These are phyloP conservation scores for Progne subis DNA, from an alignment of 2,113 vertebrate species.

Conservation along the genomic window DNA sequence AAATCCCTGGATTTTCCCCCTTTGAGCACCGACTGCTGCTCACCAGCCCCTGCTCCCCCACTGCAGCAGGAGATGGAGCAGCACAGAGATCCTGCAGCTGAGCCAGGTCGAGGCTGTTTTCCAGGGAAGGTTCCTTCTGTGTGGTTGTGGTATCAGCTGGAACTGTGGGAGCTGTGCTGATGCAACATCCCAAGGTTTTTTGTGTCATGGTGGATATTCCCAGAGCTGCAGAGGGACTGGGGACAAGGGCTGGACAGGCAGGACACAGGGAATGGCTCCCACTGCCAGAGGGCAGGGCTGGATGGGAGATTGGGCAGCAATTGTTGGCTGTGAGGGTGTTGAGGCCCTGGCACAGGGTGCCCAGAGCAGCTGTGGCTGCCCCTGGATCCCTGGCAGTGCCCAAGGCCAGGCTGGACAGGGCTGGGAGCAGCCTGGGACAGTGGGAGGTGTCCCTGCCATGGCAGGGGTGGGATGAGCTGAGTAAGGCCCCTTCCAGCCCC, in stretches of 20 bases:
- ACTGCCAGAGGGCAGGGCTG: too few relatives aligned
- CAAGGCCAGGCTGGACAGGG: too few relatives aligned
- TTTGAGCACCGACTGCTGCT: fast-evolving
- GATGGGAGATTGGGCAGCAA: too few relatives aligned
- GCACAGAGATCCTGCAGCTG: background rate
- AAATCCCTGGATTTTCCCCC: background rate
- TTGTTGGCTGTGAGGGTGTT: too few relatives aligned
- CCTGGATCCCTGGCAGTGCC: too few relatives aligned
- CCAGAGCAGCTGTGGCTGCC: too few relatives aligned
- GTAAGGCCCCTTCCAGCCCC: background rate
- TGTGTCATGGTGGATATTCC: background rate
- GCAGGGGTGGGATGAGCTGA: background rate
- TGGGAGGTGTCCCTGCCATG: background rate
- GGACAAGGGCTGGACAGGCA: background rate
- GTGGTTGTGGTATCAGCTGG: background rate
- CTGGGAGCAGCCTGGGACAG: fast-evolving
- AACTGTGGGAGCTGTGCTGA: background rate
- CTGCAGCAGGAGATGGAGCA: background rate
- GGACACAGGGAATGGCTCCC: too few relatives aligned
- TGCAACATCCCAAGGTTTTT: background rate
- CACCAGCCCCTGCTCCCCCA: background rate
- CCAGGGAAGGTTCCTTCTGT: background rate
- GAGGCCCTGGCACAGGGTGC: too few relatives aligned
- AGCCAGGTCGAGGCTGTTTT: fast-evolving
- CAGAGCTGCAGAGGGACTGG: background rate